These are phyloP conservation scores for Buphagus erythrorhynchus DNA, from an alignment of 2,797 vertebrate species.

Conservation along the genomic window DNA sequence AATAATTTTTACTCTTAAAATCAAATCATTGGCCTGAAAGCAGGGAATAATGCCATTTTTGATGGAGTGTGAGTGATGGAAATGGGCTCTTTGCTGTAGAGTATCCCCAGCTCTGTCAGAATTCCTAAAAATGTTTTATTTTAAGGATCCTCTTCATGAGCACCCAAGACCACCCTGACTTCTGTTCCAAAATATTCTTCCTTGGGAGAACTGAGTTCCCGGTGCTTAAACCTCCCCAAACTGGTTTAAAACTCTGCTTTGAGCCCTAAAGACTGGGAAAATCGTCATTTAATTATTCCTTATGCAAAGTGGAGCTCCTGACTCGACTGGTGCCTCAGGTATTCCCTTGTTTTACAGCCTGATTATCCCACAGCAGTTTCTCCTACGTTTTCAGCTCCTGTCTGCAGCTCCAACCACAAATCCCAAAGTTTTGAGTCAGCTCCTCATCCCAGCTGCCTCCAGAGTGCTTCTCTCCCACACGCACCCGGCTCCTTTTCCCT, in stretches of 20 bases:
- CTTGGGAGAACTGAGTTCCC: background rate
- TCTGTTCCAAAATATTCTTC: background rate
- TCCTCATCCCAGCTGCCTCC: background rate
- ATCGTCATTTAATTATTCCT: background rate
- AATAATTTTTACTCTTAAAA: background rate
- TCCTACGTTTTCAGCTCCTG: background rate
- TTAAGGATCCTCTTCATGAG: background rate
- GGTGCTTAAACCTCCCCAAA: background rate
- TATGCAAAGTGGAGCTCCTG: background rate
- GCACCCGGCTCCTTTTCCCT: background rate
- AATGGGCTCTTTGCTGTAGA: background rate
- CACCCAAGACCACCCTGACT: background rate
- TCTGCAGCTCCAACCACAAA: background rate
- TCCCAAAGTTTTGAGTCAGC: constrained; percentile 36
- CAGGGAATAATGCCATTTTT: background rate
- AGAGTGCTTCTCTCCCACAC: background rate
- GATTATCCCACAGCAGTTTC: background rate
- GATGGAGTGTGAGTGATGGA: background rate
- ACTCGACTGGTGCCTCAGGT: background rate
- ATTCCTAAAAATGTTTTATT: background rate
- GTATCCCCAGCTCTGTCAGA: background rate
- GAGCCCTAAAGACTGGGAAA: background rate
- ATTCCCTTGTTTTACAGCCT: background rate
- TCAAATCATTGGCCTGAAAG: background rate
- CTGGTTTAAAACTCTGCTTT: background rate